phyloP scores from a whole-genome alignment of 2,113 vertebrate species.

The Eurypyga helias region DNA sequence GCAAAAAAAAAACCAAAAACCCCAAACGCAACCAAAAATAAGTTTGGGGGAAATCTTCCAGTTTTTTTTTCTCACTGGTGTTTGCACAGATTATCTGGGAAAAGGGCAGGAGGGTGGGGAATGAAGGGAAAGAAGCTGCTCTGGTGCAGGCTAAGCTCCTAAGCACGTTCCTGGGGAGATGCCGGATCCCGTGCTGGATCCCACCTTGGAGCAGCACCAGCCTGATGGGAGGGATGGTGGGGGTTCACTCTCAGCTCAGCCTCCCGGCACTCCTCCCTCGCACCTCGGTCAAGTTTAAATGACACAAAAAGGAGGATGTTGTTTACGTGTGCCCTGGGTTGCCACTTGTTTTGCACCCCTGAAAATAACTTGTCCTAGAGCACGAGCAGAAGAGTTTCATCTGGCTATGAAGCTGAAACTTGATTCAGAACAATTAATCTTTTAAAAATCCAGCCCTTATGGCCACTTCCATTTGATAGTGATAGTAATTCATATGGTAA shows the following conservation, averaged over 20 bases:
- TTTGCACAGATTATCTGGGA: not conserved
- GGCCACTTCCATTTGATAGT: not conserved
- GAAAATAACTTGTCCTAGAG: not conserved
- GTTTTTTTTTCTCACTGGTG: not conserved
- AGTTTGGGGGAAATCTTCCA: rapidly evolving
- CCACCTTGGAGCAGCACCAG: not conserved
- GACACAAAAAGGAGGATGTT: not conserved
- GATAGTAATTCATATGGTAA: not conserved
- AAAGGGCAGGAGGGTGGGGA: not conserved
- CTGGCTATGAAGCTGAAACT: not conserved
- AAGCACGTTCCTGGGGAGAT: not conserved
- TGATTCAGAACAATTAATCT: not conserved
- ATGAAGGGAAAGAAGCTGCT: not conserved
- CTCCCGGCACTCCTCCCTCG: not conserved
- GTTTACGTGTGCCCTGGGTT: not conserved
- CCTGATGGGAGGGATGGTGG: not conserved
- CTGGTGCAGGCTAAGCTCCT: not conserved
- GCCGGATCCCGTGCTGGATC: not conserved
- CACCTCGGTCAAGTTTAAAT: not conserved
- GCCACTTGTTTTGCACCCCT: rapidly evolving
- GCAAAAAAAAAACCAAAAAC: not conserved
- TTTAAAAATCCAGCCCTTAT: not conserved
- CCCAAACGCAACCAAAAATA: too few relatives aligned
- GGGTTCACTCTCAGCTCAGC: not conserved
- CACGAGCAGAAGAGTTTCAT: not conserved